Conservation (phyloP, 2,113 vertebrate genomes). For the Ifrita kowaldi region DNA sequence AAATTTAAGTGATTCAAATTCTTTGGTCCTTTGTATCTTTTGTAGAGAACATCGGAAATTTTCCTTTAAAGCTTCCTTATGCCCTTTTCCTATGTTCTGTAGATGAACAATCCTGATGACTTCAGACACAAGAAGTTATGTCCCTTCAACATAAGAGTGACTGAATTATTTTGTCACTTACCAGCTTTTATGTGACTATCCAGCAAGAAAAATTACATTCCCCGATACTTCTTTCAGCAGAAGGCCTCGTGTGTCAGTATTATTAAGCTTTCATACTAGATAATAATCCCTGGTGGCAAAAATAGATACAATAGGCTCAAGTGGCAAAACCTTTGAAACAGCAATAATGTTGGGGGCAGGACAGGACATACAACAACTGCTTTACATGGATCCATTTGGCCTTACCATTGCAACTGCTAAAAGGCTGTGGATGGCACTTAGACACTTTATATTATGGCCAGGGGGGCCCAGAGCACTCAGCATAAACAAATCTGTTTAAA, state of each 20-base stretch:
- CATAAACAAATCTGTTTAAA: not conserved
- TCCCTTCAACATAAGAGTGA: not conserved
- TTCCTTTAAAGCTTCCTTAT: not conserved
- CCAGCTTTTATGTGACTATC: not conserved
- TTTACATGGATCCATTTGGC: not conserved
- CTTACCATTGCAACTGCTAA: not conserved
- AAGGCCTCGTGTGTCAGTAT: not conserved
- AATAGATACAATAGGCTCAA: not conserved
- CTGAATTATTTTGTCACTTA: not conserved
- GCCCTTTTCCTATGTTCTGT: not conserved
- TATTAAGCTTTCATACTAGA: not conserved
- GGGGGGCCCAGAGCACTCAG: not conserved
- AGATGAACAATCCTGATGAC: not conserved
- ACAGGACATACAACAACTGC: not conserved
- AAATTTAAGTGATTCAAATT: not conserved
- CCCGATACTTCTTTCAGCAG: not conserved
- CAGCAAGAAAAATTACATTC: not conserved
- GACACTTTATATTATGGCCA: not conserved
- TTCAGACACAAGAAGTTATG: not conserved
- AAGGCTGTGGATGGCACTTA: not conserved
- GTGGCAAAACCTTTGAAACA: not conserved
- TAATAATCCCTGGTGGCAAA: not conserved
- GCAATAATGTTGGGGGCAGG: not conserved
- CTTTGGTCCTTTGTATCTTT: not conserved
- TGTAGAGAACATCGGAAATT: not conserved